phyloP scores from a whole-genome alignment of 23 tunicate species.

The Pegea sp. region DNA sequence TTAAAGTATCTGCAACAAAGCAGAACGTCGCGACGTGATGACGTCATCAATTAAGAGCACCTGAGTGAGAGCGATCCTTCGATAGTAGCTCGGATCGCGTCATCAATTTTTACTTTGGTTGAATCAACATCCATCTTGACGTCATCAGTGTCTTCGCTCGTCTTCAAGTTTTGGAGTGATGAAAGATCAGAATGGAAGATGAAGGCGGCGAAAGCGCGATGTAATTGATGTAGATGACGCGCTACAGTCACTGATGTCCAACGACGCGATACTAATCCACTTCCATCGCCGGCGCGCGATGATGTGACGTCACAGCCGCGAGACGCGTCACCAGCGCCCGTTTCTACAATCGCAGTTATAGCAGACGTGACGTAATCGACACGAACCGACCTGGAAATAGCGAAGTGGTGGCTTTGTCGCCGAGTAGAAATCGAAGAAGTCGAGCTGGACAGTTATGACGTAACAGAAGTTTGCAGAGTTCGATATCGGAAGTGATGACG shows the following conservation, averaged over 20 bases:
- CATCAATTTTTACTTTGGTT: too few species aligned
- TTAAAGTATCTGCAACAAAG: too few species aligned
- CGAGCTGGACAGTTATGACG: conserved; percentile 27
- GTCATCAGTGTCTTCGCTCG: too few species aligned
- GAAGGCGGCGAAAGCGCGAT: conserved; percentile 22
- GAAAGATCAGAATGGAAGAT: conserved; percentile 33
- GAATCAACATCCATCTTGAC: too few species aligned
- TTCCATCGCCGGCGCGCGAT: background rate
- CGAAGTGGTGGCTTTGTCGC: conserved; percentile 23
- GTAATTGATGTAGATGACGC: conserved; percentile 41
- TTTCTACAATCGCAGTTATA: background rate
- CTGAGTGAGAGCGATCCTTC: too few species aligned
- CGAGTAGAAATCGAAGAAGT: conserved; percentile 29
- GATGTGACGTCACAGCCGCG: conserved; percentile 3
- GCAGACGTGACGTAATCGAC: background rate
- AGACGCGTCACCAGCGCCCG: conserved; percentile 29
- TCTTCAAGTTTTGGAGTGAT: too few species aligned
- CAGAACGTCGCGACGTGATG: too few species aligned
- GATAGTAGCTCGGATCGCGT: too few species aligned
- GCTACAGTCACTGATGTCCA: conserved; percentile 80
- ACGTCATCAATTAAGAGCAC: too few species aligned
- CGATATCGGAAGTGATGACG: conserved; percentile 19
- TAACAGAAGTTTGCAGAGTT: conserved; percentile 23
- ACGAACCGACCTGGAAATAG: conserved; percentile 7
- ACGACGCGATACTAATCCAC: conserved; percentile 22